Evolutionary conservation across 2,888 invertebrate species (phyloP), one percentile per base, ranked within the genome.

Genomic region (Orchesella flavescens): DNA sequence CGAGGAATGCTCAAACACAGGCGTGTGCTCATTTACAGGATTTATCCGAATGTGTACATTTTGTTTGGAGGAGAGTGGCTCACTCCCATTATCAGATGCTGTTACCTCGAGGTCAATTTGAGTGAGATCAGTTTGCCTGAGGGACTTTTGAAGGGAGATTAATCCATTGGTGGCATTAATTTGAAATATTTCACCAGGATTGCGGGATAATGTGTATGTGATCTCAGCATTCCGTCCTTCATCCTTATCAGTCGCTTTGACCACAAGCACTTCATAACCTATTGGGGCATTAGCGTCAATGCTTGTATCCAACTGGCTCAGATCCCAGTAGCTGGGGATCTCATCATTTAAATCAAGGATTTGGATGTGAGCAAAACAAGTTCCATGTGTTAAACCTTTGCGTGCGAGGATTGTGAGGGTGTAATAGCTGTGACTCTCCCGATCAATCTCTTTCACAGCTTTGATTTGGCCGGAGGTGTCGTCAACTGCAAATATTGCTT

Each of bases 11-110:
- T 96, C 95, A 90, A 98, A 98, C 1, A 96, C 94, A 12, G 98
- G 98, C 0, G 97, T 97, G 89, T 98, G 97, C 90, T 98, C 97
- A 90, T 98, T 98, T 1, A 97, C 96, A 90, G 98, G 97, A 88
- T 94, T 94, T 83, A 97, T 93, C 23, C 93, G 93, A 59, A 95
- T 93, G 43, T 93, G 92, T 63, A 96, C 93, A 9, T 93, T 92
- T 88, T 95, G 94, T 88, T 94, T 94, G 0, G 95, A 94, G 19
- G 94, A 93, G 69, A 96, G 91, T 1, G 89, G 87, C 10, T 94
- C 94, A 83, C 91, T 92, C 5, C 96, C 97, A 74, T 94, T 94
- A 90, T 97, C 97, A n/a, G 94, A 93, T 19, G 96, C 96, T 68
- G 93, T 94, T 23, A 97, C 94, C 90, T 96, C 96, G 15, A 96